Evolutionary conservation across 2,888 invertebrate genomes (phyloP), one percentile per base, ranked within the genome.

Genomic region (Aethes cnicana): DNA sequence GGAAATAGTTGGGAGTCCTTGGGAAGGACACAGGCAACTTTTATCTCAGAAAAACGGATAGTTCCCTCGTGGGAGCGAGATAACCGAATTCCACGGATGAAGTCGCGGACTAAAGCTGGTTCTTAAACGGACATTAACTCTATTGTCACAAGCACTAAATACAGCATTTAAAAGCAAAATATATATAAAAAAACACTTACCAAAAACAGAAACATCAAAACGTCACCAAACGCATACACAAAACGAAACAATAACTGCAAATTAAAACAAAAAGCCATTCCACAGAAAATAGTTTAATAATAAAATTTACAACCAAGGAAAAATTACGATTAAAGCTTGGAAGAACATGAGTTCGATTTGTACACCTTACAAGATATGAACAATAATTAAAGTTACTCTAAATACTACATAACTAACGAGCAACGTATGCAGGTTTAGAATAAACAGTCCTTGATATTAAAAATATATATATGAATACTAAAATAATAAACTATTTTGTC

Each of bases 241-340:
- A 69, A 62, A 59, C 68, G 74, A 69, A 68, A 64, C 74, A 70
- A 70, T 74, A 69, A 64, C 62, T 72, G 68, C 76, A 74, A 81
- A 72, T 78, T 75, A 74, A 83, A 85, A 82, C 79, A 78, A 80
- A 83, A 87, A 88, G 84, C 86, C 82, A 84, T 85, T 81, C 82
- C 82, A 82, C 77, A 78, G 77, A 76, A 80, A 82, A 79, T n/a
- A 80, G 79, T 72, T 86, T 87, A 88, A 84, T 87, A 81, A 86
- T 81, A 85, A 87, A 81, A 84, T 82, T 75, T 88, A 90, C 87
- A 85, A 85, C 81, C 83, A 87, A 84, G 77, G 81, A 73, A n/a
- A n/a, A 82, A 81, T 77, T 85, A 84, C 65, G 72, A 81, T 87
- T 84, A 88, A 89, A 88, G 87, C 86, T 91, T 78, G 82, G 84